Percentiles rank a stretch among this genome's conserved stretches.
Evolutionary conservation across 2,888 invertebrate species (phyloP).

Genomic region (Cabera pusaria): DNA sequence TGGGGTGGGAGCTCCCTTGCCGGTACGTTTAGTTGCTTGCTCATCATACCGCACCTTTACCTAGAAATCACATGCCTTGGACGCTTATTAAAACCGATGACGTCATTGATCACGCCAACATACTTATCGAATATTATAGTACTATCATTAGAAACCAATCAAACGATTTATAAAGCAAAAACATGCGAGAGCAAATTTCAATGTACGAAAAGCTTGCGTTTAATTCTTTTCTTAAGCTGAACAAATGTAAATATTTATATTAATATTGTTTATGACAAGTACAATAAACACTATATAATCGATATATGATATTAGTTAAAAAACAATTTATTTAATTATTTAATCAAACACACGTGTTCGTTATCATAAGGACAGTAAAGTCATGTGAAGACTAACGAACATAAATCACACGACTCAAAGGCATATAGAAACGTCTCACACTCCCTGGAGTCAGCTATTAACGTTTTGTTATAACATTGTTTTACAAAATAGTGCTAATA

Average conservation of each 20-base stretch:
- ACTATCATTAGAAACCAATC: too few relatives aligned
- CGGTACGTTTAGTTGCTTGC: slow-evolving; percentile 31
- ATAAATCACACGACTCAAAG: slow-evolving; percentile 38
- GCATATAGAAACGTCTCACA: slow-evolving; percentile 22
- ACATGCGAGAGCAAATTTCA: too few relatives aligned
- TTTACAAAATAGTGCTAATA: slow-evolving; percentile 61
- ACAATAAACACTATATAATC: too few relatives aligned
- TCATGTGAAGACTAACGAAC: slow-evolving; percentile 36
- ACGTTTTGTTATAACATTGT: slow-evolving; percentile 58
- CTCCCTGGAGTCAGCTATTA: slow-evolving; percentile 25
- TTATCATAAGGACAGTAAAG: slow-evolving; percentile 26
- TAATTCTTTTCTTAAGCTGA: slow-evolving; percentile 21
- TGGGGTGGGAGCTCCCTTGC: slow-evolving; percentile 64
- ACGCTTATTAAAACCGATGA: slow-evolving; percentile 35
- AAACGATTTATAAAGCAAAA: too few relatives aligned
- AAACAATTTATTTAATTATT: too few relatives aligned
- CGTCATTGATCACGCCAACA: slow-evolving; percentile 22
- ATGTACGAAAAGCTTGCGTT: slow-evolving; percentile 16
- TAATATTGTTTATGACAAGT: too few relatives aligned
- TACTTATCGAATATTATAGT: background rate
- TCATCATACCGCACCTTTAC: slow-evolving; percentile 50
- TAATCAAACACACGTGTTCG: slow-evolving; percentile 22
- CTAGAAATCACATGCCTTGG: slow-evolving; percentile 31
- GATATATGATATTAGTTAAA: too few relatives aligned
- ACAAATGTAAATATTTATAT: slow-evolving; percentile 5